These are phyloP conservation scores for Cacoxenus indagator DNA, from an alignment of 2,888 invertebrate genomes.

Conservation along the genomic window DNA sequence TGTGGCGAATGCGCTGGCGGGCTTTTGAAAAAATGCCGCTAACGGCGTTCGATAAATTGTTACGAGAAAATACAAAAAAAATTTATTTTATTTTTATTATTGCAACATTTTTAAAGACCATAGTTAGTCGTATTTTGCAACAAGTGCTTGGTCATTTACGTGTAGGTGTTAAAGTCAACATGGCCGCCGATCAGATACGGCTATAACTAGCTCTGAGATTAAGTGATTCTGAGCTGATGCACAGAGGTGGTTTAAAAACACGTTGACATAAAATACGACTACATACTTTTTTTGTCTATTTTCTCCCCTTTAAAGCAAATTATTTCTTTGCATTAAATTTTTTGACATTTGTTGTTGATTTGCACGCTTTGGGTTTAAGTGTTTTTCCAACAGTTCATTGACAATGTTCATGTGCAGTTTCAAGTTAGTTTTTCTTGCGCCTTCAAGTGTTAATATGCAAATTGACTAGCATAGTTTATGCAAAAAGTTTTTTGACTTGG, in stretches of 20 bases:
- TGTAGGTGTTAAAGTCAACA: slow-evolving; percentile 14
- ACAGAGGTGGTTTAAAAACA: background rate
- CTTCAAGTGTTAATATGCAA: background rate
- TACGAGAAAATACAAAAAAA: background rate
- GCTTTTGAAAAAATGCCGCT: slow-evolving; percentile 1
- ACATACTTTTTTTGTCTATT: background rate
- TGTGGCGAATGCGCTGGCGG: background rate
- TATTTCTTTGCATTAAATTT: background rate
- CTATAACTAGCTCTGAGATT: background rate
- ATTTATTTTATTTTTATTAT: no score
- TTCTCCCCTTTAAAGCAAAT: background rate
- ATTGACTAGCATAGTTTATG: background rate
- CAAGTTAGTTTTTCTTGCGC: background rate
- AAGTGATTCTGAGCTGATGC: background rate
- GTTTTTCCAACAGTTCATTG: background rate
- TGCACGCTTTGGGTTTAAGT: background rate
- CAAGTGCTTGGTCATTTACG: background rate
- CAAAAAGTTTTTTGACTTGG: background rate
- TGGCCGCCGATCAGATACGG: background rate
- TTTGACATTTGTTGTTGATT: background rate
- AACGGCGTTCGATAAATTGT: background rate
- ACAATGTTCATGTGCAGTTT: background rate
- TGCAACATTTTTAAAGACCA: no score
- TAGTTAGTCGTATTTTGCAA: background rate
- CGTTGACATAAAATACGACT: background rate